phyloP scores from a whole-genome alignment of 2,888 invertebrate genomes.

The Watsonalla cultraria region DNA sequence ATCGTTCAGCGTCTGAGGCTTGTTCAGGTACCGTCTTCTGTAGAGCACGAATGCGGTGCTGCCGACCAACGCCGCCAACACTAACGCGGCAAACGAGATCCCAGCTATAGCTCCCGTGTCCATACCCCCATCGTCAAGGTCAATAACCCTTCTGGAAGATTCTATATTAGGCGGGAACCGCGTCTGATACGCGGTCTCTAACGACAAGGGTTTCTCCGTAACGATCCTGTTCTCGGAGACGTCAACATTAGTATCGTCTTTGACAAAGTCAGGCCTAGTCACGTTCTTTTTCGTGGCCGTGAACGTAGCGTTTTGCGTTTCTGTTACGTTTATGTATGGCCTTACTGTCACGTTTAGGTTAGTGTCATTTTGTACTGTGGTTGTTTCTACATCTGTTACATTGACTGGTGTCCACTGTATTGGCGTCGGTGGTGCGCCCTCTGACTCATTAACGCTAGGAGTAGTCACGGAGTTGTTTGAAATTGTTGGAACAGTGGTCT shows the following conservation, averaged over 20 bases:
- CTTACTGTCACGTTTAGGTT: constrained; percentile 30
- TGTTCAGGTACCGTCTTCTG: constrained; percentile 85
- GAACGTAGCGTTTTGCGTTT: constrained; percentile 50
- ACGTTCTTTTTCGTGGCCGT: constrained; percentile 51
- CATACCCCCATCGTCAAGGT: constrained; percentile 56
- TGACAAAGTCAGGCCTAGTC: constrained; percentile 54
- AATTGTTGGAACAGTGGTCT: constrained; percentile 23
- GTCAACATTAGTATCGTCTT: constrained; percentile 48
- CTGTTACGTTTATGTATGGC: constrained; percentile 39
- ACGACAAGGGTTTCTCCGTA: constrained; percentile 65
- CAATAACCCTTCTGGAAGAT: constrained; percentile 59
- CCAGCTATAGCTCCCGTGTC: constrained; percentile 83
- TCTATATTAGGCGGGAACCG: constrained; percentile 64
- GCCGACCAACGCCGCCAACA: constrained; percentile 80
- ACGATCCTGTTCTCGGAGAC: constrained; percentile 63
- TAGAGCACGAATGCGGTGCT: constrained; percentile 84
- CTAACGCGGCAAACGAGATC: constrained; percentile 83
- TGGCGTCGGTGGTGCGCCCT: constrained; percentile 34
- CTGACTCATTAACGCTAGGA: background rate
- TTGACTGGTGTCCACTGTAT: constrained; percentile 56
- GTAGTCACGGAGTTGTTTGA: constrained; percentile 7
- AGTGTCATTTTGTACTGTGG: constrained; percentile 27
- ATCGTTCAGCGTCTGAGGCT: constrained; percentile 89
- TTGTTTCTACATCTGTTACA: constrained; percentile 26
- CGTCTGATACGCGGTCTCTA: constrained; percentile 68